Base-by-base conservation (phyloP, 2,888 invertebrate genomes). In the Copidosoma aretas region DNA sequence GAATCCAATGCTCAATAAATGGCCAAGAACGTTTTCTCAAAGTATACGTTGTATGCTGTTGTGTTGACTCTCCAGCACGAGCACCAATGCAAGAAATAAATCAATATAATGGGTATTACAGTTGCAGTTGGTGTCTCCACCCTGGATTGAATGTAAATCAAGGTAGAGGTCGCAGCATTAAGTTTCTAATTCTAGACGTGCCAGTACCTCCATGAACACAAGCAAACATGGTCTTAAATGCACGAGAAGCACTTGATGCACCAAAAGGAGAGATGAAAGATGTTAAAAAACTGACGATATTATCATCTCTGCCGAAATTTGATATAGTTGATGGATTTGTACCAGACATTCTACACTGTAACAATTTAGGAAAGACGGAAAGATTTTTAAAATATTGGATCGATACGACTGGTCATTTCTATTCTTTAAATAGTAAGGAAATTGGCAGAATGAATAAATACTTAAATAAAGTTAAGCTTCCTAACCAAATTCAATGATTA, bases 301-400 rank as follows among this genome's bases (percentile, higher is more conserved):
- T 71, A 51, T 39, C 68, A 32, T 15, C 19, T 52, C 46, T 66
- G 59, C 41, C 60, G 19, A 52, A 51, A 49, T 73, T 73, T 46
- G 54, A 71, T 54, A 46, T 71, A 19, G 68, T 73, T 32, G 14
- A 61, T 14, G 65, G 70, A 22, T 73, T 71, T 32, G 67, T 67
- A 8, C 69, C 71, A 2, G 71, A 73, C 60, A 58, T 64, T 14
- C 70, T 73, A 68, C 70, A 73, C 21, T 64, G 51, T 21, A 21
- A 53, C 4, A 52, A 43, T 61, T 10, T 71, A 15, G 71, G 71
- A 1, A 60, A 71, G 0, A 56, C 41, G 2, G 56, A 60, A 25
- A 66, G 68, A 56, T 66, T 63, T 52, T 41, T 46, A 3, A 24
- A 25, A 17, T 68, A 68, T 56, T 71, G 71, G 71, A 56, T 71